phyloP scores from a whole-genome alignment of 2,797 vertebrate genomes.

The Sebastolobus alascanus region DNA sequence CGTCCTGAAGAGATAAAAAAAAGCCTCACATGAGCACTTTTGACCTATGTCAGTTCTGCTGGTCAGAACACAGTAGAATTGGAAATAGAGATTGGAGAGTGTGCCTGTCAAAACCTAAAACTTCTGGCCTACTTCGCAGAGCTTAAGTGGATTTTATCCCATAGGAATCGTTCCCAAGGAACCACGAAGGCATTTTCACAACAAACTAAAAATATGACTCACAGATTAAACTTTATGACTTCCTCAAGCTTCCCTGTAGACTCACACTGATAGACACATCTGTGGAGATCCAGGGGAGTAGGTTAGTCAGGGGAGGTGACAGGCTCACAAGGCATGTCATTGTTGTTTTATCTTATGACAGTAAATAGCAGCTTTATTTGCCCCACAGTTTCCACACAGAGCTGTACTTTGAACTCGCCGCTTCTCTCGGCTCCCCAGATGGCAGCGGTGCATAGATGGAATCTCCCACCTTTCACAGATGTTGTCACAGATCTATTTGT shows the following conservation, averaged over 20 bases:
- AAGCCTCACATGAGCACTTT: slow-evolving; percentile 3
- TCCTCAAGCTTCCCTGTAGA: slow-evolving; percentile 32
- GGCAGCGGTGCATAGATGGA: slow-evolving; percentile 11
- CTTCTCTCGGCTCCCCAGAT: slow-evolving; percentile 16
- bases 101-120: slow-evolving; percentile 31
- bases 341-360: slow-evolving; percentile 33
- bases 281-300: slow-evolving; percentile 12
- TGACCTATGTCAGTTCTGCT: slow-evolving; percentile 22
- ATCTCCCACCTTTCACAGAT: slow-evolving; percentile 39
- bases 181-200: slow-evolving; percentile 40
- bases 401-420: slow-evolving; percentile 35
- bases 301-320: slow-evolving; percentile 40
- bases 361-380: slow-evolving; percentile 36
- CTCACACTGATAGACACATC: slow-evolving; percentile 37
- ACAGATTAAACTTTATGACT: slow-evolving; percentile 41
- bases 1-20: slow-evolving; percentile 4
- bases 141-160: slow-evolving; percentile 39
- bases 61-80: not conserved
- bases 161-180: slow-evolving; percentile 38
- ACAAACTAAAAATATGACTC: slow-evolving; percentile 50
- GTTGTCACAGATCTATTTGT: slow-evolving; percentile 38
- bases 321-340: slow-evolving; percentile 5
- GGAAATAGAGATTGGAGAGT: slow-evolving; percentile 13
- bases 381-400: slow-evolving; percentile 32
- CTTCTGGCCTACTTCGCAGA: slow-evolving; percentile 18